Evolutionary conservation across 2,797 vertebrate genomes (phyloP), one percentile per base, ranked within the genome.

Genomic region (Phaenicophaeus curvirostris): DNA sequence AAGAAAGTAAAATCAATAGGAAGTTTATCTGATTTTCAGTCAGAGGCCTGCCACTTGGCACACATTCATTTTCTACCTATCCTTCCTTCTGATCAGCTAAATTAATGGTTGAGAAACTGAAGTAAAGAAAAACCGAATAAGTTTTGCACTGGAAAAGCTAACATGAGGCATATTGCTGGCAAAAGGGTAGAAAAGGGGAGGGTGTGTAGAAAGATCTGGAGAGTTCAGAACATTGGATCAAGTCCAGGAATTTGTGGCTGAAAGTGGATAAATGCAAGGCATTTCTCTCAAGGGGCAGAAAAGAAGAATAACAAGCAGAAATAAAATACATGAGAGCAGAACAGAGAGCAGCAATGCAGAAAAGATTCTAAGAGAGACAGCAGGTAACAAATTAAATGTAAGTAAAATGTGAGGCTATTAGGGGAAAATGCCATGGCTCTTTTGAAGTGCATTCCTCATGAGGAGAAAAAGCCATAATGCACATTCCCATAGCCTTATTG

Each of bases 301-400:
- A 42, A 79, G 58, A 50, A 81, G 48, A 83, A 75, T 87, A 90
- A 77, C 68, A 92, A 89, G 75, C 37, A 92, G 81, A 77, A 91
- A 92, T 85, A 55, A 95, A 96, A 83, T 28, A 79, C 57, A 48
- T 42, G 44, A 42, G 86, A 89, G 74, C 63, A 86, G 71, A 61
- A 85, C 3, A 2, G 91, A 85, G 74, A 89, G 86, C 84, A 95
- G 84, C 31, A 95, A 67, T 77, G 92, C 90, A 95, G 93, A 85
- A 92, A 87, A 73, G 84, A 74, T 76, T 82, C 59, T 0, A 18
- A 48, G 74, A 41, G 79, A 89, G 84, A 57, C 84, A 89, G 90
- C 86, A 80, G 90, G 90, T 89, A 87, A 83, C 86, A 95, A 96
- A 95, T 96, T 46, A 93, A 94, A 82, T 74, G 14, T 4, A 7